Evolutionary conservation across 30 jellyfish, hydroid and myxozoan genomes (phyloP).

Genomic region (Cassiopea xamachana): DNA sequence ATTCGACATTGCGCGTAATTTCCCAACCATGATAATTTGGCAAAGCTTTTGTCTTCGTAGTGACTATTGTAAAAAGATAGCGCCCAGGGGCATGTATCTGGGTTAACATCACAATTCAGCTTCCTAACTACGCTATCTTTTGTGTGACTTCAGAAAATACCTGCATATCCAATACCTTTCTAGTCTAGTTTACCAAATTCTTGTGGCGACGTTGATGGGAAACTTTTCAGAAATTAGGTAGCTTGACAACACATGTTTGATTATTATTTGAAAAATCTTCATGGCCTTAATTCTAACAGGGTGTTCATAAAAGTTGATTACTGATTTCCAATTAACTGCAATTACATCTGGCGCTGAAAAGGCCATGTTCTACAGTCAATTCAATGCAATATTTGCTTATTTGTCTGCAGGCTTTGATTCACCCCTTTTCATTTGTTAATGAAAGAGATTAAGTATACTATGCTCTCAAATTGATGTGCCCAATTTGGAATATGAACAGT

Average conservation of each 20-base stretch:
- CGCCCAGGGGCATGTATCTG: too few species aligned
- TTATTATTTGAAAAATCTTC: background rate
- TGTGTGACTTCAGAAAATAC: too few species aligned
- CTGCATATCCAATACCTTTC: too few species aligned
- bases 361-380: background rate
- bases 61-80: too few species aligned
- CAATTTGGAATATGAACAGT: constrained; percentile 48
- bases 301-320: background rate
- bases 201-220: too few species aligned
- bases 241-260: constrained; percentile 3
- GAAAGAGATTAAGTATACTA: constrained; percentile 27
- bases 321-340: constrained; percentile 1
- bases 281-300: background rate
- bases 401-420: constrained; percentile 3
- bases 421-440: constrained; percentile 47
- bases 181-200: too few species aligned
- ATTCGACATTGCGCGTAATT: too few species aligned
- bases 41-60: too few species aligned
- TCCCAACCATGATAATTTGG: too few species aligned
- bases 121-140: too few species aligned
- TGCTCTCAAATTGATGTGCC: constrained; percentile 62
- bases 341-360: constrained; percentile 32
- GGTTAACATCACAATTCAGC: too few species aligned
- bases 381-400: background rate
- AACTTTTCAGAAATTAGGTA: background rate